Conservation (phyloP, 2,113 vertebrate genomes). For the Chascanopsetta lugubris region DNA sequence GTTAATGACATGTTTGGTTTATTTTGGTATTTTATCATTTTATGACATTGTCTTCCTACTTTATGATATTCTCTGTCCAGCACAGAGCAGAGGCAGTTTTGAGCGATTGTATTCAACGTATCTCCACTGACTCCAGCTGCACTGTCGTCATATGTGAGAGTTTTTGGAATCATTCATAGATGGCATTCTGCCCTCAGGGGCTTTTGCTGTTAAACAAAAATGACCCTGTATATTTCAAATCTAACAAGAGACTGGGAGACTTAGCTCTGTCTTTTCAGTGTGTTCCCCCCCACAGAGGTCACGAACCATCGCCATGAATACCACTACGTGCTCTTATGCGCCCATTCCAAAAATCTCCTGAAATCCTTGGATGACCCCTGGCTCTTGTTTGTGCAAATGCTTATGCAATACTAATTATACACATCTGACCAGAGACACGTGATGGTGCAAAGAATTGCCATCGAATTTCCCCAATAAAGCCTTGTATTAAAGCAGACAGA, state of each 20-base stretch:
- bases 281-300: background rate
- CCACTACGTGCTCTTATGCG: background rate
- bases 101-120: background rate
- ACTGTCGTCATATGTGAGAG: too few relatives aligned
- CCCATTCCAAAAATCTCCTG: conserved; percentile 6
- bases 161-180: background rate
- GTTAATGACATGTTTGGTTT: background rate
- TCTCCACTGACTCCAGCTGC: too few relatives aligned
- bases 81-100: background rate
- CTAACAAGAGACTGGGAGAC: background rate
- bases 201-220: background rate
- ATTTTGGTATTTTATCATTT: background rate
- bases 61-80: background rate
- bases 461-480: conserved; percentile 58
- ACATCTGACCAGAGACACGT: conserved; percentile 70
- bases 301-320: background rate
- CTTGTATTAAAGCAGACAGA: conserved; percentile 66
- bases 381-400: conserved; percentile 50
- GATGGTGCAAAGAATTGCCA: conserved; percentile 56
- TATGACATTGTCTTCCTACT: background rate
- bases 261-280: background rate
- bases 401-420: conserved; percentile 62
- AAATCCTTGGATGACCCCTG: conserved; percentile 45
- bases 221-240: background rate
- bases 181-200: background rate